A percentile compares a stretch with the other conserved stretches of the same genome.
phyloP scores from a whole-genome alignment of 2,797 vertebrate genomes.

The Mastacembelus armatus region DNA sequence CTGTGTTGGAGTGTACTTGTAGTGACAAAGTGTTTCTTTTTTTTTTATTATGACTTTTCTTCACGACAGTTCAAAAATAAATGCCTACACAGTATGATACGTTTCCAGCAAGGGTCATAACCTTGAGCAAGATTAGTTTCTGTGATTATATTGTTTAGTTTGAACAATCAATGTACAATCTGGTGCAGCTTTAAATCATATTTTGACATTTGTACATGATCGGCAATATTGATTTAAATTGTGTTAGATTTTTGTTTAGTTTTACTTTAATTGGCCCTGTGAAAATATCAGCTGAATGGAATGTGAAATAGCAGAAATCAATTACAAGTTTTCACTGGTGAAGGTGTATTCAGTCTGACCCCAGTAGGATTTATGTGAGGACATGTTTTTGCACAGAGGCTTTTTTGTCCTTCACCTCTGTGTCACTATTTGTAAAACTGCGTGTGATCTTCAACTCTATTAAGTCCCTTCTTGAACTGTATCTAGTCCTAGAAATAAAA shows the following conservation, averaged over 20 bases:
- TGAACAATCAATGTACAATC: conserved; percentile 29
- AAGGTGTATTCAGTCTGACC: conserved; percentile 14
- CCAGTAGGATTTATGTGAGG: conserved; percentile 10
- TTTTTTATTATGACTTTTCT: conserved; percentile 14
- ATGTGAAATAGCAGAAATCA: conserved; percentile 58
- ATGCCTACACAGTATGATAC: background rate
- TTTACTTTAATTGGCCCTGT: conserved; percentile 60
- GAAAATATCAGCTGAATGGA: conserved; percentile 52
- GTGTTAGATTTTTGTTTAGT: conserved; percentile 52
- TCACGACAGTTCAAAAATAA: conserved; percentile 27
- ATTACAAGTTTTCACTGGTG: conserved; percentile 39
- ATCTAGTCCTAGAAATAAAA: conserved; percentile 5
- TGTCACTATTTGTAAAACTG: background rate
- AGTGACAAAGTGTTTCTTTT: too few relatives aligned
- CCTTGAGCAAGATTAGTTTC: conserved; percentile 30
- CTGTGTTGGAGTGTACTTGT: conserved; percentile 9
- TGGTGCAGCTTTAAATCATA: conserved; percentile 21
- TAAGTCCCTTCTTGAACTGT: background rate
- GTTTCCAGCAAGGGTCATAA: conserved; percentile 31
- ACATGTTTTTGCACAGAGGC: conserved; percentile 14
- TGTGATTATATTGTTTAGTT: conserved; percentile 29
- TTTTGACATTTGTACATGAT: conserved; percentile 59
- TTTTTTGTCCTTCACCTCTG: conserved; percentile 6
- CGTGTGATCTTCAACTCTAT: background rate
- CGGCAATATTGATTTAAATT: conserved; percentile 54